Base-by-base conservation (phyloP, 2,113 vertebrate species). In the Tupaia chinensis region DNA sequence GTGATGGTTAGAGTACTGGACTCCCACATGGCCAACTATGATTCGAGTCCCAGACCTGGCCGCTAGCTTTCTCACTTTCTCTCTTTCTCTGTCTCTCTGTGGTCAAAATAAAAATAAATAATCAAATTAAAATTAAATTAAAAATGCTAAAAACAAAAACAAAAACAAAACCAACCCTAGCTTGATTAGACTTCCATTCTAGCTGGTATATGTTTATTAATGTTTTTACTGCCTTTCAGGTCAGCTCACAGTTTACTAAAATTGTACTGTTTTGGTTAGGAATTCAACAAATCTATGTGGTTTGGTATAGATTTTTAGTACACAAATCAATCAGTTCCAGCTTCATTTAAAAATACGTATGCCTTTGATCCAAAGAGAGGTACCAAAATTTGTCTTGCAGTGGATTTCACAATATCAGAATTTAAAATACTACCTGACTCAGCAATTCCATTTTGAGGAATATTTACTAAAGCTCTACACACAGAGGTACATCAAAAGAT, bases 381-480 rank as follows among this genome's bases (percentile, higher is more conserved):
- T 19, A 60, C 60, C n/a, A 81, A 81, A 82, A 87, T 81, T 91
- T 90, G 58, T 81, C 70, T 22, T 8, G 53, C 29, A 94, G 27
- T 22, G 32, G 12, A 97, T 77, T 94, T 92, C 12, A 83, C n/a
- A 80, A 14, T 69, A 83, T 68, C 60, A 84, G 82, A 88, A 70
- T 93, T 93, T 92, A 97, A 96, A 92, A 80, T 56, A 61, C 34
- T 72, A 72, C 20, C 63, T 88, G 92, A 93, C 12, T 29, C 60
- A 84, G 65, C 60, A 88, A 86, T 72, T 77, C 76, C 15, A 94
- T 20, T 78, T 82, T 85, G 27, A 77, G 82, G 44, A 70, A 61
- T 25, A 65, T 58, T 81, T 85, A 65, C 76, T 85, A 44, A 5
- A 92, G 65, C 87, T 69, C 78, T 77, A 93, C 27, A 83, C 58